Percentiles rank a stretch among this genome's conserved stretches.
phyloP scores from a whole-genome alignment of 2,113 vertebrate species.

The Penelope pileata region DNA sequence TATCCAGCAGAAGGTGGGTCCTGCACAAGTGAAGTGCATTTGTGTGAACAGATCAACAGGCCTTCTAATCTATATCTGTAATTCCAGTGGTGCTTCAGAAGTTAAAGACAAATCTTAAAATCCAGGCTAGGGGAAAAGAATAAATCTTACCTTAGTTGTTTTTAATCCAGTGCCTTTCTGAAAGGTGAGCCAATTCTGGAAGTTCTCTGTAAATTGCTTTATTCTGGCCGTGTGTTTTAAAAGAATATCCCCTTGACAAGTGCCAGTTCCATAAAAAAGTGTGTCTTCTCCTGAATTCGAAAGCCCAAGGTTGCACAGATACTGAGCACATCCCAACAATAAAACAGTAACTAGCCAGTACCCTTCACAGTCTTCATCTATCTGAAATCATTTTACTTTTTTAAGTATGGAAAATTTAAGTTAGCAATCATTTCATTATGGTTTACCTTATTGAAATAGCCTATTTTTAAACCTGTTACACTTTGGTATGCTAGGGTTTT shows the following conservation, averaged over 20 bases:
- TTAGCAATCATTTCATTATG: rapidly evolving
- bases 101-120: not conserved
- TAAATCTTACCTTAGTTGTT: not conserved
- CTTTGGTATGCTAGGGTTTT: not conserved
- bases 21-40: not conserved
- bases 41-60: not conserved
- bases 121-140: not conserved
- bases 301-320: not conserved
- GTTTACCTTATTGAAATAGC: not conserved
- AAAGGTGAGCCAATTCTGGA: not conserved
- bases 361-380: not conserved
- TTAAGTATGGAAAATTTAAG: rapidly evolving
- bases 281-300: rapidly evolving
- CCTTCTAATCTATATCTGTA: not conserved
- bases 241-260: not conserved
- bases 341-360: not conserved
- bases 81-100: not conserved
- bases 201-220: not conserved
- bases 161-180: not conserved
- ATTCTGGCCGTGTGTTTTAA: not conserved
- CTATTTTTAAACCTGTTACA: not conserved
- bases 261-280: not conserved
- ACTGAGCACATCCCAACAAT: not conserved
- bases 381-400: not conserved
- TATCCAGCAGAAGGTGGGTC: not conserved